phyloP scores from a whole-genome alignment of 1,140 invertebrate species.

The Drosophila pseudoananassae region DNA sequence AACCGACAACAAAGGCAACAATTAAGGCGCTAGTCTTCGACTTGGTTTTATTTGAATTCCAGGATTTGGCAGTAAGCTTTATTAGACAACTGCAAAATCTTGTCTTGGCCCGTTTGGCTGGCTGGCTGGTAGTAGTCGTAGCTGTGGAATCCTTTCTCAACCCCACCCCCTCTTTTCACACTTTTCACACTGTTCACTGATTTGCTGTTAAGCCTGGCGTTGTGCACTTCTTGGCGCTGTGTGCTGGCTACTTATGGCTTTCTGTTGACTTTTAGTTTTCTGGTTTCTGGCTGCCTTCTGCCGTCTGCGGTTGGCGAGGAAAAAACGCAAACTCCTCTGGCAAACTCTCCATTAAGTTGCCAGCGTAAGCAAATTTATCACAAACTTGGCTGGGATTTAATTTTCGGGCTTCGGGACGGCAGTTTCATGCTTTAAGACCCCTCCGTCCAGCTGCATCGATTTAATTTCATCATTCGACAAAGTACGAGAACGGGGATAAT shows the following conservation, averaged over 20 bases:
- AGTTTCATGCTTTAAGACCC: slow-evolving; percentile 43
- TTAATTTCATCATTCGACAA: slow-evolving; percentile 74
- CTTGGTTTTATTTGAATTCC: slow-evolving; percentile 42
- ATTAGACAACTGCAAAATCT: slow-evolving; percentile 58
- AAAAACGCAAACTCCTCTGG: slow-evolving; percentile 29
- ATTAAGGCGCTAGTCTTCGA: slow-evolving; percentile 36
- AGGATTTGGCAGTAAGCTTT: slow-evolving; percentile 44
- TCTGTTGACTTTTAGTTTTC: slow-evolving; percentile 69
- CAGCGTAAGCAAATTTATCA: slow-evolving; percentile 74
- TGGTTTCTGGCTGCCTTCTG: slow-evolving; percentile 47
- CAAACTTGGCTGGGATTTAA: slow-evolving; percentile 66
- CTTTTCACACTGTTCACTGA: slow-evolving; percentile 67
- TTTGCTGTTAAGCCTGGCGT: slow-evolving; percentile 72
- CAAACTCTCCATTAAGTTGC: slow-evolving; percentile 75
- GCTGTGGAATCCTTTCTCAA: slow-evolving; percentile 36
- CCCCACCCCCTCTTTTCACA: slow-evolving; percentile 7
- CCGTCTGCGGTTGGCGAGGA: slow-evolving; percentile 31
- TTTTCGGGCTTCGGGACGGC: slow-evolving; percentile 18
- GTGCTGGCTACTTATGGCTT: slow-evolving; percentile 65
- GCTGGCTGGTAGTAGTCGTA: slow-evolving; percentile 16
- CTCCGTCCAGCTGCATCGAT: slow-evolving; percentile 57
- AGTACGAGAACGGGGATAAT: slow-evolving; percentile 19
- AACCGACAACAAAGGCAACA: slow-evolving; percentile 26
- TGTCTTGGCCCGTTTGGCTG: slow-evolving; percentile 19
- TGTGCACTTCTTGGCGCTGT: slow-evolving; percentile 63